phyloP scores from a whole-genome alignment of 2,113 vertebrate species.

The Alethe castanea region DNA sequence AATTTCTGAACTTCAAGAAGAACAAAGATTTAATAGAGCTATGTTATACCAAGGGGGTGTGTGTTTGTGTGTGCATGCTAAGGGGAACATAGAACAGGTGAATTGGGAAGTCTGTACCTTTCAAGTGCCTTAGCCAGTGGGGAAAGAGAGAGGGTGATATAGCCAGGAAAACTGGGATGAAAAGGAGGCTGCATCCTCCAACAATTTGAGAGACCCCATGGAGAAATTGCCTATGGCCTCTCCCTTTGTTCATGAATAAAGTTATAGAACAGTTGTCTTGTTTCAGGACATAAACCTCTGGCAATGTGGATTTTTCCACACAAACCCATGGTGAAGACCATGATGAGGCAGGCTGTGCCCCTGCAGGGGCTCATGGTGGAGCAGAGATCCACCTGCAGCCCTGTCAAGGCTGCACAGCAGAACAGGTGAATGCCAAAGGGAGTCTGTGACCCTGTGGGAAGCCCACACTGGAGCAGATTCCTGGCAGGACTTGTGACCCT shows the following conservation, averaged over 20 bases:
- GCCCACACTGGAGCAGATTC: neutral
- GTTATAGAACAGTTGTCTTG: neutral
- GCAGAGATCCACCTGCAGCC: neutral
- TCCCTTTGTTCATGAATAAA: neutral
- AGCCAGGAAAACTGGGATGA: neutral
- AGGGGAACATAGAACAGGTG: neutral
- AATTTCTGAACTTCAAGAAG: neutral
- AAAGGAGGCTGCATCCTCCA: neutral
- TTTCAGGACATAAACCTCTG: neutral
- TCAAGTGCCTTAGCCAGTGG: neutral
- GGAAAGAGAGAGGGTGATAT: neutral
- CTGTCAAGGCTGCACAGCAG: neutral
- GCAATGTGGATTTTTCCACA: rapidly evolving
- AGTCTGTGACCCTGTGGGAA: neutral
- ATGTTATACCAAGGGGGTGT: neutral
- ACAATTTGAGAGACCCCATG: neutral
- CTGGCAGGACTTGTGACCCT: neutral
- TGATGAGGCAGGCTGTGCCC: neutral
- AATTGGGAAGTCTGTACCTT: neutral
- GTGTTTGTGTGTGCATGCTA: neutral
- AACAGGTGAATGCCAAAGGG: neutral
- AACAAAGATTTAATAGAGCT: neutral
- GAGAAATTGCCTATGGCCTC: neutral
- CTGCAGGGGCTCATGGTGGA: neutral
- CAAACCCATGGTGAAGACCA: neutral